Base-by-base conservation (phyloP, 1,140 invertebrate genomes). In the Hirudo medicinalis region DNA sequence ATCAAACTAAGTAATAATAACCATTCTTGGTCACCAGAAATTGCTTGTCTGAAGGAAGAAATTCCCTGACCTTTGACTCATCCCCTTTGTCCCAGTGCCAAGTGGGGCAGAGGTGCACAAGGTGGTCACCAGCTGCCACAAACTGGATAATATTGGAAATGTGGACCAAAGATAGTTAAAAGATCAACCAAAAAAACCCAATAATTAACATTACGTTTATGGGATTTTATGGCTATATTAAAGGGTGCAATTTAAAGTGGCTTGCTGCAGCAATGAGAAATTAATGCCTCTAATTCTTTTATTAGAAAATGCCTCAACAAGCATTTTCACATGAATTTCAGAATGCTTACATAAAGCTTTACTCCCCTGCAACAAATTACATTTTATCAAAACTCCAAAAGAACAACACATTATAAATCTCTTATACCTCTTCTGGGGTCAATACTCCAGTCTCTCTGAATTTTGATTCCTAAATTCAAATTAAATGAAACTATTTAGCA, bases 51-150 rank as follows among this genome's bases (percentile, higher is more conserved):
- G 88, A 87, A 15, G 94, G 94, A 72, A 97, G 85, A 84, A 97
- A 97, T 6, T 89, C 82, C 79, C 94, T 82, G 36, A 87, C 83
- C 83, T 90, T 90, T 13, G 87, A 84, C 77, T 93, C 89, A 80
- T 97, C 93, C 0, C 92, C 93, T 19, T 76, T 76, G 4, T 91
- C 88, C 97, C 97, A 99, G 78, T 96, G 91, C 97, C 97, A 99
- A 0, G 96, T 98, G 0, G 97, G 96, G 82, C 95, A 99, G 81
- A 98, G 95, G 83, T 99, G 94, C 0, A 99, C 94, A 27, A 99
- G 82, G 81, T 99, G 95, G 82, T 99, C 97, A 6, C 97, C 97
- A 71, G 95, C 95, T 67, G 90, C 91, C 1, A 98, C 88, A 87
- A 97, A 99, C 83, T 97, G 89, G 54, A 72, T 29, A 4, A 17